A percentile compares a stretch with the other conserved stretches of the same genome.
These are phyloP conservation scores for Corythornis madagascariensis DNA, from an alignment of 2,113 vertebrate species.

Conservation along the genomic window DNA sequence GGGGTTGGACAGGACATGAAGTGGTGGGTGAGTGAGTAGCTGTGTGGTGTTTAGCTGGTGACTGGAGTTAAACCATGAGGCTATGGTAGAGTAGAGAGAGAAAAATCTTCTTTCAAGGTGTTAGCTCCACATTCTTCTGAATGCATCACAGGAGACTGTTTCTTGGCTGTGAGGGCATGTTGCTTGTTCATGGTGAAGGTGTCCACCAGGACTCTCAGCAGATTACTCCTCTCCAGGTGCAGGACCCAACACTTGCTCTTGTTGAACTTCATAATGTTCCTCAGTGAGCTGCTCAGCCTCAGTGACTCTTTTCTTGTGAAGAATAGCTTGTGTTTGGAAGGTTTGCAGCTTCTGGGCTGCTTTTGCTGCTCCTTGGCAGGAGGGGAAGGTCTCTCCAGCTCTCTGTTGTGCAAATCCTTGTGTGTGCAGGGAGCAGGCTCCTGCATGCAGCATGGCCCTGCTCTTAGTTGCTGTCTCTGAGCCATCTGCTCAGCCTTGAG, in stretches of 20 bases:
- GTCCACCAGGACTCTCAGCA: neutral
- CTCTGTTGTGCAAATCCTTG: neutral
- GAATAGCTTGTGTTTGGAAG: neutral
- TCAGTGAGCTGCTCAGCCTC: neutral
- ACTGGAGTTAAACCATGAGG: neutral
- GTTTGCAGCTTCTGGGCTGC: neutral
- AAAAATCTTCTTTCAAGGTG: neutral
- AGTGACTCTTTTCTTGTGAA: neutral
- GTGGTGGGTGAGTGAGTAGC: neutral
- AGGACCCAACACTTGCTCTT: neutral
- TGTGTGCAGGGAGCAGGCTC: neutral
- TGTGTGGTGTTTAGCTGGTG: too few species aligned
- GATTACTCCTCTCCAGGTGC: neutral
- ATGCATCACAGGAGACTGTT: neutral
- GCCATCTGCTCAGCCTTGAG: neutral
- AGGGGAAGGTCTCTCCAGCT: neutral
- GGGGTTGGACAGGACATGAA: too few species aligned
- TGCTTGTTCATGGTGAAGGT: neutral
- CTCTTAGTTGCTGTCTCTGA: neutral
- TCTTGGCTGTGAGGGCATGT: neutral
- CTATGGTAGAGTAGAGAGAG: neutral
- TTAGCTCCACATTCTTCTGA: too few species aligned
- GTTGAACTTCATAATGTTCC: neutral
- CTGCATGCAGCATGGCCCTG: neutral
- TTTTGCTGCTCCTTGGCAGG: neutral